phyloP scores from a whole-genome alignment of 2,113 vertebrate genomes.

The Nansenia antarctica region DNA sequence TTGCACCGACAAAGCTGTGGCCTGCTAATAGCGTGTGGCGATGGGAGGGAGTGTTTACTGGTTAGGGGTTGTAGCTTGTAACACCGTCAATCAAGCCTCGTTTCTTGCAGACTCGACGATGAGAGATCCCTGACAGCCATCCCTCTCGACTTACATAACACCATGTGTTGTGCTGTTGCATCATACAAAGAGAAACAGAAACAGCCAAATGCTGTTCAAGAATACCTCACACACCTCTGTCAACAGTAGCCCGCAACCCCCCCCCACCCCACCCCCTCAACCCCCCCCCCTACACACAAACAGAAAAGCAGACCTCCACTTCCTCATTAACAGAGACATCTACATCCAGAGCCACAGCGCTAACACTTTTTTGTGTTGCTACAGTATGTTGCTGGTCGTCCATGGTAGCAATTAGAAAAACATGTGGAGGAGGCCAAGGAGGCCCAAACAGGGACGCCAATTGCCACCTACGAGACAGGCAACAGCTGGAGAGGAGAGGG shows the following conservation, averaged over 20 bases:
- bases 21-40: constrained; percentile 25
- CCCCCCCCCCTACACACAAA: background rate
- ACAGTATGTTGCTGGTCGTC: constrained; percentile 10
- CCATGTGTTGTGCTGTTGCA: too few relatives aligned
- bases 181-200: background rate
- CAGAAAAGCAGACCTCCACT: background rate
- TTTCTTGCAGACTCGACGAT: constrained; percentile 6
- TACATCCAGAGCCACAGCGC: background rate
- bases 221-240: background rate
- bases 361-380: background rate
- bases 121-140: constrained; percentile 1
- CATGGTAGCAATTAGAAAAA: constrained; percentile 71
- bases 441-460: constrained; percentile 48
- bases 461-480: constrained; percentile 62
- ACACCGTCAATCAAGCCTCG: constrained; percentile 37
- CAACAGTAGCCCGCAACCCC: background rate
- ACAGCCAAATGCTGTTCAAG: background rate
- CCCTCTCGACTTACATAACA: constrained; percentile 1
- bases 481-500: constrained; percentile 62
- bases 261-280: background rate
- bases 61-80: constrained; percentile 24
- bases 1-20: constrained; percentile 41
- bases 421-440: constrained; percentile 62
- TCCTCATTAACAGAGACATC: background rate
- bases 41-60: constrained; percentile 15